Base-by-base conservation (phyloP, 2,888 invertebrate species). In the Argynnis bischoffii region DNA sequence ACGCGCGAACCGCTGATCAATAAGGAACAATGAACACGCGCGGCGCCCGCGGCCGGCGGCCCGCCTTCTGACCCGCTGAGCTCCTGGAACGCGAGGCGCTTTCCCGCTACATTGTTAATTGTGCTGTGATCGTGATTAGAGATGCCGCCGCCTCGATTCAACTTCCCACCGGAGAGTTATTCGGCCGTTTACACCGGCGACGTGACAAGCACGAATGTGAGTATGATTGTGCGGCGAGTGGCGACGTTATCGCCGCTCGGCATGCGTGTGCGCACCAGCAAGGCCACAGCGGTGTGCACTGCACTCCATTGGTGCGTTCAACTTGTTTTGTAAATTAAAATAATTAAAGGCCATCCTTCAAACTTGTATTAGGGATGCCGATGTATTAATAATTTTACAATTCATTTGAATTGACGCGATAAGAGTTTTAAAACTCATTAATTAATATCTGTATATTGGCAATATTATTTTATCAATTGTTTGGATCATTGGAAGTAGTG, bases 81-180 rank as follows among this genome's bases (percentile, higher is more conserved):
- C 63, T 67, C 57, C 69, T 47, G 71, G 64, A 67, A 51, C 67
- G 66, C 70, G 63, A 69, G 48, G 48, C 48, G 35, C 50, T 55
- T 46, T 55, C 48, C 50, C 50, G 16, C 48, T 18, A 3, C 47
- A 26, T 41, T 57, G 11, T 21, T 55, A 35, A 14, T 46, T 70
- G 83, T 85, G 83, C 74, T 70, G 83, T 83, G 81, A 69, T 21
- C 41, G 61, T 41, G 61, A 75, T 76, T 73, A 69, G 72, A 79
- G 76, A 90, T 88, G 90, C 83, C 87, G 71, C 79, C 84, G 69
- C 78, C 81, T 70, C 79, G 75, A 75, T 92, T 87, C 79, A 87
- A 81, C 77, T 92, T 92, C 76, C 92, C 92, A 67, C 92, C 92
- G 77, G 86, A 90, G 82, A 89, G 84, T 74, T 91, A 87, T 80